Base-by-base conservation (phyloP, 2,797 vertebrate species). In the Lerista edwardsae region DNA sequence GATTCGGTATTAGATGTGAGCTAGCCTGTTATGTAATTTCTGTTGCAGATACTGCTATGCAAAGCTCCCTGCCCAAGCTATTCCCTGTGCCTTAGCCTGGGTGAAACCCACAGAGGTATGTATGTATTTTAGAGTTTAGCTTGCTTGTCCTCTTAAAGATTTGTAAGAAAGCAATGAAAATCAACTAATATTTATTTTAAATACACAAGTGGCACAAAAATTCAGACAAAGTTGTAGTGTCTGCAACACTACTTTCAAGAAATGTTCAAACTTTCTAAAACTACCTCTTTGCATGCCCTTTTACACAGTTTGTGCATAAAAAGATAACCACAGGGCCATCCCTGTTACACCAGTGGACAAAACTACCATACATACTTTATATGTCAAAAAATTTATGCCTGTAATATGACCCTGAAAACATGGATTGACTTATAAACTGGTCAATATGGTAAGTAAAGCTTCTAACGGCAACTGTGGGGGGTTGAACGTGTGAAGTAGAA, bases 11-110 rank as follows among this genome's bases (percentile, higher is more conserved):
- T 75, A 75, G 61, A 25, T 51, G 6, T 75, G 39, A 74, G 51
- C 21, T 25, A 27, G 34, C 29, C 25, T 4, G 44, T 76, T 69
- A 23, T 92, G 89, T 91, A 65, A 75, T 89, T 85, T 80, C 2
- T 83, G 0, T 92, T 89, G 47, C 69, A 99, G 98, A 91, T 97
- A 95, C 27, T 96, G 95, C 92, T 98, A 98, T 88, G 96, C 96
- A 44, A 95, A 95, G 86, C 97, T 99, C 72, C 98, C 98, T 9
- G 98, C 98, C 84, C 98, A 99, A 95, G 98, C 98, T 34, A 96
- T 99, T 51, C 98, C 97, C 0, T 97, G 97, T 83, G 96, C 96
- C 59, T 96, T 99, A 69, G 93, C 96, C 7, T 97, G 97, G 94
- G 96, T 98, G 79, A 97, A 96, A 94, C 97, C 98, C 0, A 23